These are phyloP conservation scores for Fabriciana adippe DNA, from an alignment of 2,888 invertebrate genomes.

Conservation along the genomic window DNA sequence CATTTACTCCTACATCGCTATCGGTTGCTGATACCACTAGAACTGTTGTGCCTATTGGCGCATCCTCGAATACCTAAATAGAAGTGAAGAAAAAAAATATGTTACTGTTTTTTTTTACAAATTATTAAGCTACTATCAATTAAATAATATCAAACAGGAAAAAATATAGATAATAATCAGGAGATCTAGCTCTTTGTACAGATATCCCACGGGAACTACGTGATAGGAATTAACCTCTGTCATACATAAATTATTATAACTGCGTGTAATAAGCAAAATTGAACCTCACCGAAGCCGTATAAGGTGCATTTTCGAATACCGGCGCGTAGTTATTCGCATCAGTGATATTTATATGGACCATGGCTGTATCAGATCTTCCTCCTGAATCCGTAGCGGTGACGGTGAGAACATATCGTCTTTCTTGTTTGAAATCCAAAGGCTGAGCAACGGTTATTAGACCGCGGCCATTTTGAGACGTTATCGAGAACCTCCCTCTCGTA, in stretches of 20 bases:
- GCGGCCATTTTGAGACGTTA: slow-evolving; percentile 93
- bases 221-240: no score
- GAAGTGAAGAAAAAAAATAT: not conserved
- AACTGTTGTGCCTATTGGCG: slow-evolving; percentile 94
- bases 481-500: slow-evolving; percentile 92
- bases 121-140: not conserved
- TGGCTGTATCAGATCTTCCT: slow-evolving; percentile 92
- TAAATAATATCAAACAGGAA: no score
- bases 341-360: slow-evolving; percentile 95
- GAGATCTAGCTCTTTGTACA: no score
- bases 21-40: slow-evolving; percentile 95
- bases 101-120: not conserved
- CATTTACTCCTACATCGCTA: slow-evolving; percentile 97
- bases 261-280: not conserved
- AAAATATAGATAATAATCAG: no score
- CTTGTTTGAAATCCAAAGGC: slow-evolving; percentile 95
- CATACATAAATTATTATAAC: no score
- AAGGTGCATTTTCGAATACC: slow-evolving; percentile 96
- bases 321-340: slow-evolving; percentile 98
- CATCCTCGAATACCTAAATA: slow-evolving; percentile 92
- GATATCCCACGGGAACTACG: no score
- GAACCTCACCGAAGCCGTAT: slow-evolving; percentile 87
- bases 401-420: slow-evolving; percentile 92
- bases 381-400: slow-evolving; percentile 95
- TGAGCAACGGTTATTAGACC: slow-evolving; percentile 94